Evolutionary conservation across 2,797 vertebrate species (phyloP).

Genomic region (Poeciliopsis infans): DNA sequence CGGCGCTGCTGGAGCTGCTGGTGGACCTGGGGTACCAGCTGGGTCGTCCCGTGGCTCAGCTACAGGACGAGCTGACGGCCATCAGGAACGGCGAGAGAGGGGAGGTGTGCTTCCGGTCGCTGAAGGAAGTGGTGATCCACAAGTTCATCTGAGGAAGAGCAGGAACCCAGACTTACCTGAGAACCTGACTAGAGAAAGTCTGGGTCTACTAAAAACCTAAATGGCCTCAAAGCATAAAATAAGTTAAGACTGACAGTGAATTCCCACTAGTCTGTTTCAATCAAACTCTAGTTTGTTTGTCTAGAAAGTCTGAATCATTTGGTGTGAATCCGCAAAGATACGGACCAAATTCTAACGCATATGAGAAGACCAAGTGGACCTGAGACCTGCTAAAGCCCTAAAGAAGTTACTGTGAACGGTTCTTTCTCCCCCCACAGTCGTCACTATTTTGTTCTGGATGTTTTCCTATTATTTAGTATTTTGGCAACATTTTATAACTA

Average conservation of each 20-base stretch:
- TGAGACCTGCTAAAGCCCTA: background rate
- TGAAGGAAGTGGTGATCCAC: conserved; percentile 90
- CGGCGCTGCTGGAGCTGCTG: conserved; percentile 85
- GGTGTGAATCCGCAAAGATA: too few relatives aligned
- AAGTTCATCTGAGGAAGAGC: conserved; percentile 76
- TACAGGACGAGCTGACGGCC: conserved; percentile 85
- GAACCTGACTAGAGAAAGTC: background rate
- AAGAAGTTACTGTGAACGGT: background rate
- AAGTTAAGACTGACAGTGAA: too few relatives aligned
- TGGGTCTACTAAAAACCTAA: background rate
- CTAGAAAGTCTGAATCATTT: too few relatives aligned
- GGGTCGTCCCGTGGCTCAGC: conserved; percentile 83
- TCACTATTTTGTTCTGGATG: background rate
- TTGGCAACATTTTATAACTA: background rate
- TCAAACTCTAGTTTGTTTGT: too few relatives aligned
- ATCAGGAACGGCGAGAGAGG: conserved; percentile 77
- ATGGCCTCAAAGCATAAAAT: too few relatives aligned
- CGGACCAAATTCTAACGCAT: too few relatives aligned
- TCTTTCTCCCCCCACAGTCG: background rate
- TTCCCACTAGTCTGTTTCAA: too few relatives aligned
- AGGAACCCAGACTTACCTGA: background rate
- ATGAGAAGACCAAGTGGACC: too few relatives aligned
- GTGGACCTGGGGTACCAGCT: conserved; percentile 86
- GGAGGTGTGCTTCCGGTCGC: conserved; percentile 65
- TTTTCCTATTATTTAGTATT: background rate